A percentile compares a stretch with the other conserved stretches of the same genome.
Conservation (phyloP, 2,888 invertebrate genomes). For the Oscheius myriophilus region DNA sequence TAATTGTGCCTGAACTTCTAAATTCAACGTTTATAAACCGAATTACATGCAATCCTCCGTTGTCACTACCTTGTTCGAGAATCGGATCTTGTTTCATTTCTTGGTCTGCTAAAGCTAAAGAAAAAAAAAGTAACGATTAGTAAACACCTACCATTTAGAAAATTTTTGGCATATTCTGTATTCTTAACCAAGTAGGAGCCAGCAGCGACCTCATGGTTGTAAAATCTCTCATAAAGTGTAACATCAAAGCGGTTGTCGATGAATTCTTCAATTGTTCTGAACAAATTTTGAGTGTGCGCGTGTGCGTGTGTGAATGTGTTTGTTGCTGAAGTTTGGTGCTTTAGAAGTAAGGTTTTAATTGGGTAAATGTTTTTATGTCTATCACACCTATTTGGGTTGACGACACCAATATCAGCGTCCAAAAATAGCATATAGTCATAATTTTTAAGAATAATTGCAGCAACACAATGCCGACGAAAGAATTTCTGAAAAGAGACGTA, state of each 20-base stretch:
- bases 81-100: conserved; percentile 34
- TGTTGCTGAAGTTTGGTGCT: no score
- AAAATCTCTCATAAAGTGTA: conserved; percentile 43
- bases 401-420: conserved; percentile 44
- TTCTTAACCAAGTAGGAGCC: conserved; percentile 42
- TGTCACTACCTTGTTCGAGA: conserved; percentile 48
- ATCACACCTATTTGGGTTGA: conserved; percentile 36
- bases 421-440: conserved; percentile 35
- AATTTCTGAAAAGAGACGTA: conserved; percentile 18
- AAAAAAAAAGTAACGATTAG: not conserved
- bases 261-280: conserved; percentile 40
- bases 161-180: conserved; percentile 30
- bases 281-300: not conserved
- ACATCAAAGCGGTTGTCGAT: conserved; percentile 34
- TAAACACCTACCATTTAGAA: conserved; percentile 33
- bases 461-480: conserved; percentile 16
- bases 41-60: conserved; percentile 45
- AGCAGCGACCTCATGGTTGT: conserved; percentile 41
- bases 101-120: conserved; percentile 40
- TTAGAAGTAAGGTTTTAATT: no score
- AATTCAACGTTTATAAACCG: not conserved
- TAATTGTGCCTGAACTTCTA: conserved; percentile 37
- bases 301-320: not conserved
- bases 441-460: conserved; percentile 33
- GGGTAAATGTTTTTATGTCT: not conserved